Conservation (phyloP, 2,888 invertebrate species). For the Barypeithes pellucidus region DNA sequence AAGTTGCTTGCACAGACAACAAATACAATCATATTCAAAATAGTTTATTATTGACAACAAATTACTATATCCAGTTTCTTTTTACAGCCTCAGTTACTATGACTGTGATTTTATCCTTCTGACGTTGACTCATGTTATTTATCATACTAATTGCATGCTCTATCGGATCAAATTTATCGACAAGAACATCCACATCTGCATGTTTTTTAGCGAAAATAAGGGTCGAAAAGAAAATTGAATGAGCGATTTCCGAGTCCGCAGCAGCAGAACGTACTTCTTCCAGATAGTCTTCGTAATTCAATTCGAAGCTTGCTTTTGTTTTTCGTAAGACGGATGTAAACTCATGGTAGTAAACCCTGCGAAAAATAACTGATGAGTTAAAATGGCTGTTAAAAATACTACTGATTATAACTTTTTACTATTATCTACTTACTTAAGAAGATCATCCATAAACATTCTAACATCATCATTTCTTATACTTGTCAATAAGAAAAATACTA, state of each 20-base stretch:
- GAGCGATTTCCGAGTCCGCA: slow-evolving; percentile 7
- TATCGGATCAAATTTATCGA: slow-evolving; percentile 4
- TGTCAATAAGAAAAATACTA: slow-evolving; percentile 60
- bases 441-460: slow-evolving; percentile 41
- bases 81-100: not conserved
- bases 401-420: too few species aligned
- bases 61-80: slow-evolving; percentile 24
- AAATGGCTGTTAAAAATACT: too few species aligned
- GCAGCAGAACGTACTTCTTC: slow-evolving; percentile 6
- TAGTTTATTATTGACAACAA: too few species aligned
- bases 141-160: not conserved
- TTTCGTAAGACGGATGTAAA: not conserved
- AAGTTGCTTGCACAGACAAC: too few species aligned
- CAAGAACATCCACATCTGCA: not conserved
- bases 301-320: slow-evolving; percentile 4
- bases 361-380: too few species aligned
- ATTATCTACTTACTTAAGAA: slow-evolving; percentile 42
- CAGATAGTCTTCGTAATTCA: slow-evolving; percentile 21
- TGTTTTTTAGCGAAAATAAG: slow-evolving; percentile 24
- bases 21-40: too few species aligned
- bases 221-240: slow-evolving; percentile 3
- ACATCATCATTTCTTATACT: slow-evolving; percentile 54
- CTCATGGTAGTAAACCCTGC: slow-evolving; percentile 26
- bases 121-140: slow-evolving; percentile 13
- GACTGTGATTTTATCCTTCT: slow-evolving; percentile 5